Conservation (phyloP, 2,113 vertebrate species). For the Jacana jacana region DNA sequence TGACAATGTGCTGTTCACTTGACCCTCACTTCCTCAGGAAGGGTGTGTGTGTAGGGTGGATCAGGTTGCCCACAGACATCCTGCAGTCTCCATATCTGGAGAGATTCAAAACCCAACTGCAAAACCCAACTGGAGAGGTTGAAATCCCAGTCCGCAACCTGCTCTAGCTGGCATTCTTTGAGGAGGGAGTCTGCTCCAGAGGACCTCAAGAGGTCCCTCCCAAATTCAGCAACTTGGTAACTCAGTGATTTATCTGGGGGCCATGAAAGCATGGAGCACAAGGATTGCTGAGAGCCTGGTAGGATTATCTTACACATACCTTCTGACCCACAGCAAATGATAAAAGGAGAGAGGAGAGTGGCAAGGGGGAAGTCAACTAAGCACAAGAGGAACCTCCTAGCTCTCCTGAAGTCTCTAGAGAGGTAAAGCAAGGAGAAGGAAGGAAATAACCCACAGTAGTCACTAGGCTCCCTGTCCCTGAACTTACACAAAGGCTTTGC, state of each 20-base stretch:
- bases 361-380: not conserved
- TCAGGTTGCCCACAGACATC: not conserved
- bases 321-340: not conserved
- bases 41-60: too few species aligned
- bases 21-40: not conserved
- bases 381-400: not conserved
- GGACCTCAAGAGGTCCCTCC: not conserved
- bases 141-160: not conserved
- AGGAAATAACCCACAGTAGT: not conserved
- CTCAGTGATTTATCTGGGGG: not conserved
- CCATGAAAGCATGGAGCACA: too few species aligned
- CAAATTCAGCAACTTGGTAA: rapidly evolving
- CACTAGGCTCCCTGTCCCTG: not conserved
- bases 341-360: not conserved
- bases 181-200: not conserved
- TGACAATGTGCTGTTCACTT: not conserved
- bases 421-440: not conserved
- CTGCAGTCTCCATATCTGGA: not conserved
- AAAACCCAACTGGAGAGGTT: too few species aligned
- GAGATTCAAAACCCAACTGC: not conserved
- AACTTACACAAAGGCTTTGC: not conserved
- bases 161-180: not conserved
- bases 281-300: not conserved
- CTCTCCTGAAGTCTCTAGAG: not conserved
- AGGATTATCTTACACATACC: not conserved